Evolutionary conservation across 2,113 vertebrate species (phyloP).

Genomic region (Lophura nycthemera): DNA sequence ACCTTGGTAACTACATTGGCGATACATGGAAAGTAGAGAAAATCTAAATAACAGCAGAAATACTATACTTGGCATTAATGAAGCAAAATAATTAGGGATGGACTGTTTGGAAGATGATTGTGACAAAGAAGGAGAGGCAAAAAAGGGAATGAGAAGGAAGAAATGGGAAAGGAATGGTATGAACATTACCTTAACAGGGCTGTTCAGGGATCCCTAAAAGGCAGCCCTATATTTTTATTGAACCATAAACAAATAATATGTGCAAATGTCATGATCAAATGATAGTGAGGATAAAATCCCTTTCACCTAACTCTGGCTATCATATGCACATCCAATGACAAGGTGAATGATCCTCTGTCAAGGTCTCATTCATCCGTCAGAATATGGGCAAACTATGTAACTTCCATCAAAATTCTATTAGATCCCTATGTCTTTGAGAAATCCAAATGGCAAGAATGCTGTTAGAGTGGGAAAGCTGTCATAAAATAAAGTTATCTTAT

Average conservation of each 20-base stretch:
- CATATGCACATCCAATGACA: background rate
- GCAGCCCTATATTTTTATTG: background rate
- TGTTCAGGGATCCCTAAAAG: background rate
- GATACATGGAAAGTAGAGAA: background rate
- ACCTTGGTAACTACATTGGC: background rate
- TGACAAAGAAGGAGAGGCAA: background rate
- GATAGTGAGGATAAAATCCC: background rate
- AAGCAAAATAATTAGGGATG: background rate
- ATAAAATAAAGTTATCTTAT: background rate
- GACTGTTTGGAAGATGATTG: background rate
- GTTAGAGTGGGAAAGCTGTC: background rate
- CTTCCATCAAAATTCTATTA: background rate
- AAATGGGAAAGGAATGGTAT: background rate
- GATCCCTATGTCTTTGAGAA: background rate
- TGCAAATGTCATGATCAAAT: background rate
- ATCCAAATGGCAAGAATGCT: background rate
- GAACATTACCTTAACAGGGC: accelerated
- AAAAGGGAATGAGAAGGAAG: background rate
- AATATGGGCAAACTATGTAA: background rate
- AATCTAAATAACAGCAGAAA: background rate
- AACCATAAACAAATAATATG: background rate
- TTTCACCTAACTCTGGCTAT: background rate
- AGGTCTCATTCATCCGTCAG: background rate
- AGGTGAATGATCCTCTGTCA: background rate
- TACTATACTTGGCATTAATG: background rate